Evolutionary conservation across 2,888 invertebrate species (phyloP), one percentile per base, ranked within the genome.

Genomic region (Eupeodes latifasciatus): DNA sequence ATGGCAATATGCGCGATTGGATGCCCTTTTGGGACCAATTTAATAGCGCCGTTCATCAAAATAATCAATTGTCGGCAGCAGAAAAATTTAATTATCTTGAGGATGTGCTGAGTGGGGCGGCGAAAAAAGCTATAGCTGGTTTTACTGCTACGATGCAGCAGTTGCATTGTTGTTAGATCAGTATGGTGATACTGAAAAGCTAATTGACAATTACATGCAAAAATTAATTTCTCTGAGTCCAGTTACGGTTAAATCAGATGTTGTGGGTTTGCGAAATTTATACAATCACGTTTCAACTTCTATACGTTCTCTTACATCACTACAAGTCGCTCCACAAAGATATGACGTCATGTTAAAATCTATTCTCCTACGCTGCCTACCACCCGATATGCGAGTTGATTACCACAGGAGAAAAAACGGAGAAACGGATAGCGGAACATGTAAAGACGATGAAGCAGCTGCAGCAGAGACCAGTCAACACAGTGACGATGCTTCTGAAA

Each of bases 81-180:
- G 79, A 84, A 67, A 74, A 84, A 75, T 74, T 66, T n/a, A 27
- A 79, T 34, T 84, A 75, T 84, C 57, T 84, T 6, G 74, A 79
- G 10, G 34, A 51, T 11, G 66, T 57, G 19, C n/a, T 83, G 14
- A 49, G 53, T 1, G 72, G 72, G 10, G 66, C 57, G 9, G 78
- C 74, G 4, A 78, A 59, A 14, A 67, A 74, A 36, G 27, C 47
- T 0, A 14, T 78, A 61, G 49, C 66, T 16, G 64, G 78, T 0
- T 78, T 83, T 27, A 83, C 78, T 10, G 72, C 78, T 72, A 72
- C 53, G 78, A 83, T 40, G 66, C 72, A 10, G 83, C 79, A 16
- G 40, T 79, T 12, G 64, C 71, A 1, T 71, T 78, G 51, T 51
- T 71, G 4, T n/a, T 40, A n/a, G 84, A 85, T 27, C 80, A 85